Evolutionary conservation across 2,113 vertebrate species (phyloP).

Genomic region (Stegostoma tigrinum): DNA sequence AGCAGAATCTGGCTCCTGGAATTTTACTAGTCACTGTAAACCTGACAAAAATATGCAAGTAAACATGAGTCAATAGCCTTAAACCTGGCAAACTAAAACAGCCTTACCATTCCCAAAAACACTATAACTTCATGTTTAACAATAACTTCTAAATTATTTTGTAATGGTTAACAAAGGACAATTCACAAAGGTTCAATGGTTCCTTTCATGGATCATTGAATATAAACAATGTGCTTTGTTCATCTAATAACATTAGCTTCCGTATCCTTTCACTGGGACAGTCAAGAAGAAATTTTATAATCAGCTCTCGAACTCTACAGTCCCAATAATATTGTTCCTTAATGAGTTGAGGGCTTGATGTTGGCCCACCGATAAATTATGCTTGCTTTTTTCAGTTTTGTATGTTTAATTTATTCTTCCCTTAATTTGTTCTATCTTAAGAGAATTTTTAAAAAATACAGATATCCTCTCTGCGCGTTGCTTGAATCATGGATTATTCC

Average conservation of each 20-base stretch:
- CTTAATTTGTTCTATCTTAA: not conserved
- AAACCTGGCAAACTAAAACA: not conserved
- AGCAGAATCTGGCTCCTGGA: not conserved
- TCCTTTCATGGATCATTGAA: not conserved
- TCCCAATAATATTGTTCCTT: not conserved
- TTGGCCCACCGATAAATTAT: not conserved
- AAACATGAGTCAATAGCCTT: not conserved
- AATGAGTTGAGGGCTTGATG: not conserved
- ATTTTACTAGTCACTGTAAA: not conserved
- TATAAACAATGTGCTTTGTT: not conserved
- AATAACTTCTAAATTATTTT: not conserved
- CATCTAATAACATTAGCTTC: too few relatives aligned
- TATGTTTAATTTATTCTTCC: not conserved
- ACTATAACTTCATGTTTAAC: not conserved
- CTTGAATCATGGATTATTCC: not conserved
- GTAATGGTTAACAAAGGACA: not conserved
- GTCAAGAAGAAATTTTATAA: not conserved
- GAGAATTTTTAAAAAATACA: not conserved
- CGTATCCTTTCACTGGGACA: not conserved
- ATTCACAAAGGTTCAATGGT: not conserved
- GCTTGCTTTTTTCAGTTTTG: not conserved
- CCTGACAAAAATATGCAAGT: not conserved
- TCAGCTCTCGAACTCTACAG: not conserved
- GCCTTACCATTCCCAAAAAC: not conserved
- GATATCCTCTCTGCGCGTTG: not conserved